phyloP scores from a whole-genome alignment of 1,140 invertebrate genomes.

The Penaeus chinensis region DNA sequence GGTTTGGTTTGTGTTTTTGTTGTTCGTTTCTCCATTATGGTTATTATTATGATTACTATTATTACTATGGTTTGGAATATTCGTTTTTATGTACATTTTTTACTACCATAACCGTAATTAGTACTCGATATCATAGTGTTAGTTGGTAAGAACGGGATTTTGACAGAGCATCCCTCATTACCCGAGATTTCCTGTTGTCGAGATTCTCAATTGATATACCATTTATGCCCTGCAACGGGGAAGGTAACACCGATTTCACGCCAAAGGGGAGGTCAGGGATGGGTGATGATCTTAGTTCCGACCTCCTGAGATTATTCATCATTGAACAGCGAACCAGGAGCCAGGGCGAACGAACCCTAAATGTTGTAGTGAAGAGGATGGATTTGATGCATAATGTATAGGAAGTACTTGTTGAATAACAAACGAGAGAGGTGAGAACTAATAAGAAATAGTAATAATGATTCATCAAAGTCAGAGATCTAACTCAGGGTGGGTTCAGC shows the following conservation, averaged over 20 bases:
- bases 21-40: conserved; percentile 27
- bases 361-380: background rate
- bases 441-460: too few species aligned
- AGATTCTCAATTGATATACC: conserved; percentile 29
- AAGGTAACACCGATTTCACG: conserved; percentile 60
- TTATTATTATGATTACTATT: conserved; percentile 41
- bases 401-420: background rate
- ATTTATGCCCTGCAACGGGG: conserved; percentile 51
- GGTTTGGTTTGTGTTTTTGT: conserved; percentile 1
- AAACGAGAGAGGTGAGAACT: background rate
- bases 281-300: conserved; percentile 18
- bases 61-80: conserved; percentile 7
- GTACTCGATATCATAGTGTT: conserved; percentile 58
- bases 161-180: conserved; percentile 57
- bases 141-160: conserved; percentile 59
- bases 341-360: conserved; percentile 22
- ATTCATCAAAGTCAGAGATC: too few species aligned
- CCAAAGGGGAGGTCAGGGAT: conserved; percentile 2
- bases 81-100: conserved; percentile 34
- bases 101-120: conserved; percentile 52
- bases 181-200: conserved; percentile 25
- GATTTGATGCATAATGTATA: too few species aligned
- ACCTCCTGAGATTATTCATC: conserved; percentile 48
- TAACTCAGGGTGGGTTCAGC: too few species aligned
- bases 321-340: conserved; percentile 35